Evolutionary conservation across 2,797 vertebrate species (phyloP), one percentile per base, ranked within the genome.

Genomic region (Labroides dimidiatus): DNA sequence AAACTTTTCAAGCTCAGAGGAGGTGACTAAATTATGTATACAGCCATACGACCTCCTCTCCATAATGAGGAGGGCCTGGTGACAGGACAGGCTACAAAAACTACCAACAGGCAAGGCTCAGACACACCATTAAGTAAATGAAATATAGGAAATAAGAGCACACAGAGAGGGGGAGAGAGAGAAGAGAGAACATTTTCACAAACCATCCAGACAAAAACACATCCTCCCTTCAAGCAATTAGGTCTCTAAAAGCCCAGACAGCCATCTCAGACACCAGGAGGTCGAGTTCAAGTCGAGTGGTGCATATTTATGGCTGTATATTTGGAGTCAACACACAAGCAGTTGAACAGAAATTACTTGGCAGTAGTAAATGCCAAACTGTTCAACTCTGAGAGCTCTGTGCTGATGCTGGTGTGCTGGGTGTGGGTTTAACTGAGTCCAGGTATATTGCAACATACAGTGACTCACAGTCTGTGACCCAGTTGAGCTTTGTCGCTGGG

Each of bases 381-480:
- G 24, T 14, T 20, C 3, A 20, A 41, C 21, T 64, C 47, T 45
- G 21, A 21, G 58, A 64, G 54, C 50, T 47, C 42, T n/a, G 1
- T 63, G 53, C 55, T 16, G 41, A 33, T 10, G 44, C 21, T 47
- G 33, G 53, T 70, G 53, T 61, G 54, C 45, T 67, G 1, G 52
- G 63, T 49, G 52, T 56, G 43, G 63, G 67, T 51, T 72, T 63
- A 44, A 63, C 42, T 60, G 51, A 44, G 74, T 77, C 68, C 82
- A 90, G 86, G 87, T 89, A 67, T 45, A 67, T 16, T 52, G 65
- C 66, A 75, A 12, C 64, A 45, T 49, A n/a, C 47, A 62, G 50
- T 82, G 86, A 87, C 60, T 87, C 83, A 84, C 86, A 78, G 81
- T 67, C 84, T 78, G 72, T 87, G 90, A 88, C 86, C 84, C 74